Evolutionary conservation across 2,113 vertebrate genomes (phyloP).

Genomic region (human): DNA sequence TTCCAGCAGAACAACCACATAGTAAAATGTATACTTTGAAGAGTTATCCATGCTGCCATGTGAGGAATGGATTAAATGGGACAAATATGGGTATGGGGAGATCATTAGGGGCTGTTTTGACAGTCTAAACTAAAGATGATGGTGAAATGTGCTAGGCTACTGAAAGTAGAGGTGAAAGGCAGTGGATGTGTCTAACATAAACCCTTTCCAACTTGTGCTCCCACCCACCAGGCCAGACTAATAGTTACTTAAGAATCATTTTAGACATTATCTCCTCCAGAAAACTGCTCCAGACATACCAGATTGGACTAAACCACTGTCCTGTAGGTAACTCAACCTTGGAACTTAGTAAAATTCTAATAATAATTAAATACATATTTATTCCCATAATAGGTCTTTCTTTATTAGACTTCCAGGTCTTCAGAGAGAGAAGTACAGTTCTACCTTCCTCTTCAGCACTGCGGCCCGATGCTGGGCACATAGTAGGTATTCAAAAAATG

Average conservation of each 20-base stretch:
- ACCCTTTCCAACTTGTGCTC: background rate
- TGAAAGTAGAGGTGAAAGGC: background rate
- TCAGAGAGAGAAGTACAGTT: background rate
- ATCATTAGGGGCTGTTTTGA: accelerated
- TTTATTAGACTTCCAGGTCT: background rate
- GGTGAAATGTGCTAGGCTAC: background rate
- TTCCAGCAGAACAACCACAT: background rate
- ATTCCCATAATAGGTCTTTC: background rate
- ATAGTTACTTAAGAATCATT: background rate
- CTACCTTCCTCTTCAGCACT: background rate
- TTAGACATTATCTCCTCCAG: background rate
- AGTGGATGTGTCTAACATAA: background rate
- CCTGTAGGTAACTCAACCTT: background rate
- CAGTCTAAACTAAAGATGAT: background rate
- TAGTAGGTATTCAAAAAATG: background rate
- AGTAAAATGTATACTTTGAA: background rate
- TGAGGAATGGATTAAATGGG: background rate
- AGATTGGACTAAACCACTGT: background rate
- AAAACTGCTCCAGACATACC: background rate
- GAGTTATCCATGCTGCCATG: background rate
- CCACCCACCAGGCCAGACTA: background rate
- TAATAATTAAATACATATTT: background rate
- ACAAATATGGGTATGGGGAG: background rate
- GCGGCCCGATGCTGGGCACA: background rate
- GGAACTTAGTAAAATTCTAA: background rate